These are phyloP conservation scores for Nymphalis polychloros DNA, from an alignment of 2,888 invertebrate genomes.

Conservation along the genomic window DNA sequence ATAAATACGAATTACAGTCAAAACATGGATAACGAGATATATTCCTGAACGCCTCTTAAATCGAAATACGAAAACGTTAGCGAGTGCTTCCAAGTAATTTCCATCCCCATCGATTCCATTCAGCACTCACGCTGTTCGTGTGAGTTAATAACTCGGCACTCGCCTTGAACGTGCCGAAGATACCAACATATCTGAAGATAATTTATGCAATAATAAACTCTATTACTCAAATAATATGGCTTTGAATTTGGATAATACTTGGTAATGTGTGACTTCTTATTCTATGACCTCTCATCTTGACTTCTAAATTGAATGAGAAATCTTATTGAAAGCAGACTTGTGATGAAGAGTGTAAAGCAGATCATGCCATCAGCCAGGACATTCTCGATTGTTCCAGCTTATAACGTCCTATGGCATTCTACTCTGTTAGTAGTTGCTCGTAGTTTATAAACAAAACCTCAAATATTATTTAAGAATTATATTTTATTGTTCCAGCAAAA, in stretches of 20 bases:
- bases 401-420: too few species aligned
- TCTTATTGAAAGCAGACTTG: background rate
- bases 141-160: slow-evolving; percentile 7
- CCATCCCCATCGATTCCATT: slow-evolving; percentile 23
- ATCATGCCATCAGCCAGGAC: too few species aligned
- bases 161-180: slow-evolving; percentile 8
- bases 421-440: too few species aligned
- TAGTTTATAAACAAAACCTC: too few species aligned
- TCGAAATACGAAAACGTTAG: slow-evolving; percentile 20
- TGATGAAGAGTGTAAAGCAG: background rate
- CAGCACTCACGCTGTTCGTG: slow-evolving; percentile 14
- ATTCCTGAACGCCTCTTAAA: slow-evolving; percentile 9
- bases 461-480: too few species aligned
- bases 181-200: background rate
- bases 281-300: background rate
- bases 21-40: background rate
- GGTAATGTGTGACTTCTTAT: background rate
- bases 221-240: background rate
- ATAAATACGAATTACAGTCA: background rate
- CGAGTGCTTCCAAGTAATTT: slow-evolving; percentile 14
- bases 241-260: background rate
- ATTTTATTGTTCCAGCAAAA: too few species aligned
- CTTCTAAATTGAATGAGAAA: background rate
- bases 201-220: background rate
- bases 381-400: too few species aligned